Evolutionary conservation across 2,113 vertebrate genomes (phyloP).

Genomic region (Nicator chloris): DNA sequence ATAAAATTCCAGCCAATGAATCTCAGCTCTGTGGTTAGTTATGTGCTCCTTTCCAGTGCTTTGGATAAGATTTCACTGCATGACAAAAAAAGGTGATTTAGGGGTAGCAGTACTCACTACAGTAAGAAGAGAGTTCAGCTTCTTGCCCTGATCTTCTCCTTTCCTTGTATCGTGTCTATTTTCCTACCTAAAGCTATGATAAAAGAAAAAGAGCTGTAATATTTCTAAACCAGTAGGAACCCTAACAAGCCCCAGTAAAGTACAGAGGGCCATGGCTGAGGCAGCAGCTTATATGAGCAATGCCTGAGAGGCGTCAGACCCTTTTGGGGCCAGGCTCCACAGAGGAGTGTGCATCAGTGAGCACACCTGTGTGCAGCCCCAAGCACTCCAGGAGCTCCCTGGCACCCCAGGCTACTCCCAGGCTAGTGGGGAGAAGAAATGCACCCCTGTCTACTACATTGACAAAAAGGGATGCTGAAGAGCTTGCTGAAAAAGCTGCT

Average conservation of each 20-base stretch:
- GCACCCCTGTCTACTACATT: accelerated
- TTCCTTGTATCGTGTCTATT: not conserved
- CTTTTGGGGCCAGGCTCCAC: not conserved
- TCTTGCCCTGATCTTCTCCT: not conserved
- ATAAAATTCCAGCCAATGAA: not conserved
- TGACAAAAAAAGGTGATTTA: not conserved
- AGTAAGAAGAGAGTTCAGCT: not conserved
- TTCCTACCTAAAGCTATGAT: not conserved
- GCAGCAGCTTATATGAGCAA: not conserved
- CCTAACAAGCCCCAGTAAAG: not conserved
- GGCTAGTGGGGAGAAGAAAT: not conserved
- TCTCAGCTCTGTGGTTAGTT: not conserved
- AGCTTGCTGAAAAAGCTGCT: not conserved
- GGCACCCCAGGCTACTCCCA: not conserved
- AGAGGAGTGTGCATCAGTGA: not conserved
- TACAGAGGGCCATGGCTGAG: not conserved
- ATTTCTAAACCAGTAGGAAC: not conserved
- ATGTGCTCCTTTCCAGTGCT: not conserved
- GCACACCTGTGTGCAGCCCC: not conserved
- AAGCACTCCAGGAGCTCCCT: not conserved
- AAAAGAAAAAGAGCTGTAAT: not conserved
- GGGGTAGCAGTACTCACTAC: not conserved
- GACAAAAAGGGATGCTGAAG: not conserved
- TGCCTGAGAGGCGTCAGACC: not conserved
- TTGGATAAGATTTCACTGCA: not conserved